phyloP scores from a whole-genome alignment of 2,888 invertebrate genomes.

The Eulithis prunata region DNA sequence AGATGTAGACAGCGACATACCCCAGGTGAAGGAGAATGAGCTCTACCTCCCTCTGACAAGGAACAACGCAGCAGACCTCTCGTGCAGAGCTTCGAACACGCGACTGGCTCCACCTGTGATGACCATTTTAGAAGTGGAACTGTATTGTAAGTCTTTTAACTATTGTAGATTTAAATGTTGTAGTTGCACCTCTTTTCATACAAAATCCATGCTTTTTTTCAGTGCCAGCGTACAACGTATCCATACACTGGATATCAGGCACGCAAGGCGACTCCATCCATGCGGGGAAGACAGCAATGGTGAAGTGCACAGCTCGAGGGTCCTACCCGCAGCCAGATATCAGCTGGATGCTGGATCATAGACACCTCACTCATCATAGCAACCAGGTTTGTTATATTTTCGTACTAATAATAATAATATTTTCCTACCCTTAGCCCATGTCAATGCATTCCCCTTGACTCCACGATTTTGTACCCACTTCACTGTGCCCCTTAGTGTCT shows the following conservation, averaged over 20 bases:
- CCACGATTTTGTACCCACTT: too few species aligned
- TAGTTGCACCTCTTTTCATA: not conserved
- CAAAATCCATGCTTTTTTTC: conserved; percentile 31
- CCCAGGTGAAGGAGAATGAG: conserved; percentile 88
- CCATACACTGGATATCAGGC: conserved; percentile 73
- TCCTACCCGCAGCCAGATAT: conserved; percentile 77
- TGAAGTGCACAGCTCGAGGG: conserved; percentile 73
- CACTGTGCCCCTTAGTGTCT: too few species aligned
- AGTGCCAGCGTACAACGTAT: conserved; percentile 78
- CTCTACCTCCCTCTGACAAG: conserved; percentile 87
- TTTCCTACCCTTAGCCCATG: too few species aligned
- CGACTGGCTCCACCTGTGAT: conserved; percentile 87
- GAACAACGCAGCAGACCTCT: conserved; percentile 87
- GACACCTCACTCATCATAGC: conserved; percentile 74
- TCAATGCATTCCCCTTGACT: too few species aligned
- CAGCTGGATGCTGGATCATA: conserved; percentile 77
- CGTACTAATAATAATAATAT: not conserved
- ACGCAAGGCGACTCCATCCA: conserved; percentile 66
- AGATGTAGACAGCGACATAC: conserved; percentile 86
- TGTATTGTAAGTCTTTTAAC: conserved; percentile 86
- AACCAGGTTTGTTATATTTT: conserved; percentile 62
- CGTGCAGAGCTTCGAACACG: conserved; percentile 90
- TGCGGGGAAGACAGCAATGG: conserved; percentile 66
- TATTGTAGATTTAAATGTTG: too few species aligned
- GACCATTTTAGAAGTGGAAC: conserved; percentile 87